A percentile compares a stretch with the other conserved stretches of the same genome.
These are phyloP conservation scores for Sphenopsis melanotis DNA, from an alignment of 2,797 vertebrate genomes.

Conservation along the genomic window DNA sequence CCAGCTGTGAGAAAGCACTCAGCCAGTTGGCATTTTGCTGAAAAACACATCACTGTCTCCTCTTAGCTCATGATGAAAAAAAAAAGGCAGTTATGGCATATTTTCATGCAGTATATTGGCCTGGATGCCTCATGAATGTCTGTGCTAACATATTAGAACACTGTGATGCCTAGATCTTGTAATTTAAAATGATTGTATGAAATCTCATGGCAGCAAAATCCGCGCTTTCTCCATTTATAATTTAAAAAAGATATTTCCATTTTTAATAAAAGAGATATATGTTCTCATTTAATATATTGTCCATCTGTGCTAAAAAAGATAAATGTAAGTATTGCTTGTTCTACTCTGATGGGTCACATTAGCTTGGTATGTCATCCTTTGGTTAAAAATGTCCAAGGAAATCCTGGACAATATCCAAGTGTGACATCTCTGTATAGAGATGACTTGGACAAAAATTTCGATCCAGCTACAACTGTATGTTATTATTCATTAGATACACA, in stretches of 20 bases:
- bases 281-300: neutral
- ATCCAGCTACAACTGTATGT: neutral
- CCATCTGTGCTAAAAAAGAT: neutral
- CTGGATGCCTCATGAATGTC: neutral
- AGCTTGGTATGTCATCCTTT: neutral
- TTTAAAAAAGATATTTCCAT: neutral
- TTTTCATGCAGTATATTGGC: neutral
- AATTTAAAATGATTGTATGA: neutral
- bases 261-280: neutral
- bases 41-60: neutral
- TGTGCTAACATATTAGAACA: neutral
- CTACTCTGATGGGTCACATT: neutral
- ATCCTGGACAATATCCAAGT: neutral
- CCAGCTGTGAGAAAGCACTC: neutral
- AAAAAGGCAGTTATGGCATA: neutral
- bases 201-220: neutral
- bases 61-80: neutral
- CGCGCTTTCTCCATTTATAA: neutral
- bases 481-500: neutral
- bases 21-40: neutral
- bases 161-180: neutral
- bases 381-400: neutral
- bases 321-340: neutral
- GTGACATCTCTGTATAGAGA: neutral
- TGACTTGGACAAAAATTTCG: neutral